A percentile compares a stretch with the other conserved stretches of the same genome.
These are phyloP conservation scores for Nymphalis urticae DNA, from an alignment of 2,888 invertebrate species.

Conservation along the genomic window DNA sequence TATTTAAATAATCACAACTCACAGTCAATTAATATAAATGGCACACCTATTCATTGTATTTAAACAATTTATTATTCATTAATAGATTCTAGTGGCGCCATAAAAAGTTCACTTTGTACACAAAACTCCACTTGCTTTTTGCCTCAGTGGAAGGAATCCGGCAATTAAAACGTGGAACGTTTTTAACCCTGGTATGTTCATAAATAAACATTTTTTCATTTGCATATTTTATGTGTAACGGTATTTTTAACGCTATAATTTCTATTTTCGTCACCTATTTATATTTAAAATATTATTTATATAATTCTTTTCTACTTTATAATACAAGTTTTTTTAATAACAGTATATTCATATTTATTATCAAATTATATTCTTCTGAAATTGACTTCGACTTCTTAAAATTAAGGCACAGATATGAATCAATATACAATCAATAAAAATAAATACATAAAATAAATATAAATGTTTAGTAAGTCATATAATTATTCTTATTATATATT, in stretches of 20 bases:
- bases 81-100: slow-evolving; percentile 25
- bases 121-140: slow-evolving; percentile 34
- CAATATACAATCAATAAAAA: no score
- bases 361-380: no score
- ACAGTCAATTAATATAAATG: background rate
- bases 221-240: slow-evolving; percentile 32
- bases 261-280: slow-evolving; percentile 18
- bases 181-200: slow-evolving; percentile 36
- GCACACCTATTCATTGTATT: background rate
- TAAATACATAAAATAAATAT: no score
- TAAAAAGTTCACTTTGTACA: slow-evolving; percentile 31
- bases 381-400: no score
- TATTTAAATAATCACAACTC: background rate
- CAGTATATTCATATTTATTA: no score
- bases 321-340: no score
- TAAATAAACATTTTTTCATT: slow-evolving; percentile 35
- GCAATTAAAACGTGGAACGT: slow-evolving; percentile 38
- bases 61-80: slow-evolving; percentile 20
- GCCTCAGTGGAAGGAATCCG: slow-evolving; percentile 35
- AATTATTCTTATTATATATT: no score
- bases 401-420: no score
- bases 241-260: slow-evolving; percentile 31
- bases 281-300: slow-evolving; percentile 1
- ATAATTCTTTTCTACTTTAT: no score
- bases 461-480: no score